phyloP scores from a whole-genome alignment of 2,888 invertebrate genomes.

The Erebia palarica region DNA sequence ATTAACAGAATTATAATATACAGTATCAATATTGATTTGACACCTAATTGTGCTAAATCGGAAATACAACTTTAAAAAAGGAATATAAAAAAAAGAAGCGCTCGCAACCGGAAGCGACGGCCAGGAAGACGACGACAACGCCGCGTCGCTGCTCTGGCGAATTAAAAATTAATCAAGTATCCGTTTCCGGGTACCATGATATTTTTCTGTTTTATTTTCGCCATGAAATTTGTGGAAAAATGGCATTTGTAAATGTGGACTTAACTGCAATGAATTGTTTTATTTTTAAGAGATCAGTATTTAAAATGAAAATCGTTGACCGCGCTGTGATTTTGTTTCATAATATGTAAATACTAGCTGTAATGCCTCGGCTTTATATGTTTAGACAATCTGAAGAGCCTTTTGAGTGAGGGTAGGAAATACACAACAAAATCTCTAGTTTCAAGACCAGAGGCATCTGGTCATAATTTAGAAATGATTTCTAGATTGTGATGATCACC shows the following conservation, averaged over 20 bases:
- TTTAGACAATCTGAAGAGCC: too few relatives aligned
- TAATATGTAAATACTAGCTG: too few relatives aligned
- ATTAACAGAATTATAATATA: neutral
- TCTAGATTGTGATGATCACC: too few relatives aligned
- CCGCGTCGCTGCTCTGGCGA: slow-evolving; percentile 67
- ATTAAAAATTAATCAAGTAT: slow-evolving; percentile 80
- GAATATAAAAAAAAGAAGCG: slow-evolving; percentile 66
- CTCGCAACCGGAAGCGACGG: slow-evolving; percentile 71
- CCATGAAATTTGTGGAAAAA: slow-evolving; percentile 37
- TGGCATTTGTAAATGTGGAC: neutral
- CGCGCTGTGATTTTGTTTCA: too few relatives aligned
- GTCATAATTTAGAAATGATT: too few relatives aligned
- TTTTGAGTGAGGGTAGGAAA: too few relatives aligned
- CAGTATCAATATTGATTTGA: neutral
- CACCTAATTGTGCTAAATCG: slow-evolving; percentile 61
- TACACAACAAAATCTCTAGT: too few relatives aligned
- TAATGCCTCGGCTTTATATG: too few relatives aligned
- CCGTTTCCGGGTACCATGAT: slow-evolving; percentile 75
- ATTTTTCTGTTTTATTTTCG: slow-evolving; percentile 51
- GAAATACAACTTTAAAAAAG: slow-evolving; percentile 77
- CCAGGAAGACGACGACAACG: slow-evolving; percentile 79
- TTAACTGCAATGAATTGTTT: neutral
- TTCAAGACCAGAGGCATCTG: too few relatives aligned
- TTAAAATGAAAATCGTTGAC: neutral
- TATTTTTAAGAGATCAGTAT: neutral